Evolutionary conservation across 1,140 invertebrate species (phyloP), one percentile per base, ranked within the genome.

Genomic region (Lanistes nyassanus): DNA sequence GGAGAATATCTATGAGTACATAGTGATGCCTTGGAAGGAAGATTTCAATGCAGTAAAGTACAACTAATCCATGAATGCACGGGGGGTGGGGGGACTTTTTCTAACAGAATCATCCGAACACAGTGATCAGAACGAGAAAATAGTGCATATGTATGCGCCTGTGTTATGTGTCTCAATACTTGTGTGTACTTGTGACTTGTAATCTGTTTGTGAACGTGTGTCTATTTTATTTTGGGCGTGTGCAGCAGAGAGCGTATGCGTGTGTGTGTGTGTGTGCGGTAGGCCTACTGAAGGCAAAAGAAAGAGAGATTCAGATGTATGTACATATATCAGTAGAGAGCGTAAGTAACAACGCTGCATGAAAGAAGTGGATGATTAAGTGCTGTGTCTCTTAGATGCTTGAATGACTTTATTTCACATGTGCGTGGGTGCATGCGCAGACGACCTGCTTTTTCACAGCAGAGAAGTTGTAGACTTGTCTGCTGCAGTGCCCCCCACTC

Each of bases 191-290:
- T 21, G 53, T n/a, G 19, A 55, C n/a, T 21, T n/a, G n/a, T 16
- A 55, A 55, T 55, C 53, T 60, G 56, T 60, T n/a, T 60, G 56
- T 60, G 56, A 26, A 31, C 31, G 56, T 60, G 23, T 23, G 56
- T 60, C n/a, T 60, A 23, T 7, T 4, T 60, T 23, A 26, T n/a
- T 60, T 9, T 60, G 56, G n/a, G 56, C 31, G 56, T 60, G 4
- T n/a, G n/a, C n/a, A n/a, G n/a, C n/a, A n/a, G n/a, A n/a, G n/a
- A 42, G 39, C 1, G 6, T 42, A 29, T 64, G 60, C 31, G 60
- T 64, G 9, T 64, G 60, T 64, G 60, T 64, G 23, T 34, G 6
- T 34, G 62, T 64, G 62, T 64, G 62, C 37, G 62, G 11, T 64
- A 29, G 26, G 62, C 42, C 19, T 47, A n/a, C 9, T 47, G 42